Conservation (phyloP, 2,888 invertebrate species). For the Corbicula japonica region DNA sequence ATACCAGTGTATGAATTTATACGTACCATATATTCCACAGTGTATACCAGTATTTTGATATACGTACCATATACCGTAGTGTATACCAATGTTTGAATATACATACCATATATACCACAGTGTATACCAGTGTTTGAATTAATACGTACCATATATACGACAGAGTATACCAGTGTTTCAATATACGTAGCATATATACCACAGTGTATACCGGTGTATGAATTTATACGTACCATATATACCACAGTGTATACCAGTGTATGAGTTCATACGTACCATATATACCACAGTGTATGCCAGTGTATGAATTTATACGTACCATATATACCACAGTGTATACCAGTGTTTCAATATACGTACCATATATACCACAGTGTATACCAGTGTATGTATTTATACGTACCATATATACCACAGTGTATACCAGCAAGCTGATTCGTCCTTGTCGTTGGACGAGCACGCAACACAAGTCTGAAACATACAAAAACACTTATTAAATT, state of each 20-base stretch:
- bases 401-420: conserved; percentile 64
- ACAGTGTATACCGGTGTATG: no score
- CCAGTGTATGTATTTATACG: conserved; percentile 10
- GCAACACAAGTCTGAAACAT: conserved; percentile 47
- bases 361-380: conserved; percentile 3
- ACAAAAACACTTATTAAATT: no score
- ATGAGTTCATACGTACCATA: neutral
- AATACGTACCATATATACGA: no score
- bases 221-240: neutral
- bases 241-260: neutral
- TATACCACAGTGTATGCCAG: neutral
- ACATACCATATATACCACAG: neutral
- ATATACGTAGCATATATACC: no score
- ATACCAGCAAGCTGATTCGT: conserved; percentile 59
- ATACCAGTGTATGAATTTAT: no score
- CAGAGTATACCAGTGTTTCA: no score
- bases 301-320: conserved; percentile 5
- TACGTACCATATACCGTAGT: neutral
- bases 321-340: conserved; percentile 1
- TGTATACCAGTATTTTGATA: no score
- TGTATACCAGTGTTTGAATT: no score
- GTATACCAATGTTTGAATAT: no score
- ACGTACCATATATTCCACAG: no score
- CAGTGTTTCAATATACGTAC: neutral
- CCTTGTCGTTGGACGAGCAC: conserved; percentile 39